Evolutionary conservation across 2,888 invertebrate genomes (phyloP), one percentile per base, ranked within the genome.

Genomic region (Germaria angustata): DNA sequence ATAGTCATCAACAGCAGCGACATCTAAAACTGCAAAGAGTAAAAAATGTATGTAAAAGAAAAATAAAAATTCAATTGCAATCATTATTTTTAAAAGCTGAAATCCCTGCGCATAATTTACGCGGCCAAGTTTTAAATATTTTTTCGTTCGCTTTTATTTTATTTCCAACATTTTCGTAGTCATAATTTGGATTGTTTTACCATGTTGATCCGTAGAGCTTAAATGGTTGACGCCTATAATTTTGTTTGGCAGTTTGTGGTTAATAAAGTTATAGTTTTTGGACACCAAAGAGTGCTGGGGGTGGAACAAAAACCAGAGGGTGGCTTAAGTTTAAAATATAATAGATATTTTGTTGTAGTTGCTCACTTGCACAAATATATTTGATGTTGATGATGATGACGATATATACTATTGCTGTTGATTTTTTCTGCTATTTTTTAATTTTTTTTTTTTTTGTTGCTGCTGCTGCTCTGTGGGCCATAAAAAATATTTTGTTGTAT

Each of bases 121-220:
- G 59, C 76, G 71, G 71, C 65, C 82, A 79, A 79, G 57, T 79
- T 75, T 72, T 46, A 57, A 66, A 39, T 9, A 61, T 32, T 76
- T 73, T 49, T 55, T 9, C 9, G n/a, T 22, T 28, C 24, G 20
- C 20, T 71, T 59, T 71, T 46, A 46, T 61, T 39, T 61, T 72
- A 51, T 69, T 15, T 22, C 20, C 22, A 71, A 24, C n/a, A 71
- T 20, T 69, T 69, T 69, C 24, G 68, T 51, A 17, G 20, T 53
- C 61, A 53, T 78, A 59, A 76, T 69, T 84, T 78, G 77, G 32
- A 66, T 61, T 65, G 81, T 69, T 83, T 79, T 84, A 82, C 85
- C 44, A 69, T 82, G 84, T 86, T 87, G 88, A 88, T 86, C 88
- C 86, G 85, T 84, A 85, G 85, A 87, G 88, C 88, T 89, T 88